These are phyloP conservation scores for Diadromus collaris DNA, from an alignment of 2,888 invertebrate genomes.

Conservation along the genomic window DNA sequence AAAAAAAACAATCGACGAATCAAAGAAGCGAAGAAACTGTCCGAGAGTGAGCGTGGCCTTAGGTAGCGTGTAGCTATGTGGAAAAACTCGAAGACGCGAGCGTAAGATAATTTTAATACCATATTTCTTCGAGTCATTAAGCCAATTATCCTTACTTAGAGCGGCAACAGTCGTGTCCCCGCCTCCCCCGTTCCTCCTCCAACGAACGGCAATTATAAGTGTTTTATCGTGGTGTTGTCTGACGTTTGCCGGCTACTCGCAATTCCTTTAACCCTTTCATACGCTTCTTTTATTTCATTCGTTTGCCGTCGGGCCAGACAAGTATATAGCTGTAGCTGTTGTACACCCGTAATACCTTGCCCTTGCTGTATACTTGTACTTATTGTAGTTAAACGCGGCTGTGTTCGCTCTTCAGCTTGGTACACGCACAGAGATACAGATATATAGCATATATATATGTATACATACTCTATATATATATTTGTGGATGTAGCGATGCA, in stretches of 20 bases:
- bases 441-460: not conserved
- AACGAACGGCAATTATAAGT: conserved; percentile 71
- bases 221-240: conserved; percentile 66
- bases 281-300: conserved; percentile 10
- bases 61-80: not conserved
- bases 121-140: conserved; percentile 66
- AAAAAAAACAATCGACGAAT: conserved; percentile 2
- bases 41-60: conserved; percentile 51
- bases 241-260: conserved; percentile 31
- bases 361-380: conserved; percentile 41
- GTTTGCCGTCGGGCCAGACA: conserved; percentile 15
- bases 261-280: conserved; percentile 23
- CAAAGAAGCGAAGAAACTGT: conserved; percentile 14
- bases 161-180: conserved; percentile 62
- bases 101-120: conserved; percentile 65
- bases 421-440: not conserved
- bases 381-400: conserved; percentile 10
- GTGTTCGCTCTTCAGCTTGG: not conserved
- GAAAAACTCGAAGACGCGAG: conserved; percentile 40
- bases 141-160: conserved; percentile 68
- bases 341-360: conserved; percentile 34
- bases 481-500: conserved; percentile 1
- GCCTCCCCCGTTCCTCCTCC: conserved; percentile 20
- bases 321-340: conserved; percentile 33
- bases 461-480: not conserved